A percentile compares a stretch with the other conserved stretches of the same genome.
phyloP scores from a whole-genome alignment of 2,888 invertebrate species.

The Drosophila quinaria region DNA sequence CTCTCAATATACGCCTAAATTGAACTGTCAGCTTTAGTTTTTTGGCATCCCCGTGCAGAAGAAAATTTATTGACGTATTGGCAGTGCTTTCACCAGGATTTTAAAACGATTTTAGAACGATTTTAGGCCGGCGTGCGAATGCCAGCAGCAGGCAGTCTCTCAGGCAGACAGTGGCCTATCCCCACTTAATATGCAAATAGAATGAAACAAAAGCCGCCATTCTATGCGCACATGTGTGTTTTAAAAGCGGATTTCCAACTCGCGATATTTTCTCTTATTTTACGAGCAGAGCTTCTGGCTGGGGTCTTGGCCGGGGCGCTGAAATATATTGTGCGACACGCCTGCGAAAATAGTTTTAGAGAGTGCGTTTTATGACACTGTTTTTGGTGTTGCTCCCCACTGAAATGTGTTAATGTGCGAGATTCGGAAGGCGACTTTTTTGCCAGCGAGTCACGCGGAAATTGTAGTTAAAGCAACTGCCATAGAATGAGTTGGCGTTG shows the following conservation, averaged over 20 bases:
- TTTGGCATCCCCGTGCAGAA: conserved; percentile 2
- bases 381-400: conserved; percentile 16
- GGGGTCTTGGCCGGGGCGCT: neutral
- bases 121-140: conserved; percentile 61
- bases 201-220: conserved; percentile 60
- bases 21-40: conserved; percentile 69
- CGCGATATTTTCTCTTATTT: conserved; percentile 42
- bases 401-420: conserved; percentile 77
- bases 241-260: conserved; percentile 69
- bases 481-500: conserved; percentile 30
- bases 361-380: conserved; percentile 70
- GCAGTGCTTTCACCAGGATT: conserved; percentile 52
- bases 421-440: conserved; percentile 57
- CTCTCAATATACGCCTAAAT: conserved; percentile 57
- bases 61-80: conserved; percentile 73
- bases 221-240: conserved; percentile 53
- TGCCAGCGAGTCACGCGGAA: conserved; percentile 33
- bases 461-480: conserved; percentile 43
- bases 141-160: conserved; percentile 48
- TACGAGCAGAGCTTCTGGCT: conserved; percentile 23
- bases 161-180: conserved; percentile 16
- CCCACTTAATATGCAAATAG: conserved; percentile 69
- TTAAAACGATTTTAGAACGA: conserved; percentile 42
- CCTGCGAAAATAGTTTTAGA: conserved; percentile 73
- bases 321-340: conserved; percentile 73